Conservation (phyloP, 2,888 invertebrate species). For the Chouioia cunea region DNA sequence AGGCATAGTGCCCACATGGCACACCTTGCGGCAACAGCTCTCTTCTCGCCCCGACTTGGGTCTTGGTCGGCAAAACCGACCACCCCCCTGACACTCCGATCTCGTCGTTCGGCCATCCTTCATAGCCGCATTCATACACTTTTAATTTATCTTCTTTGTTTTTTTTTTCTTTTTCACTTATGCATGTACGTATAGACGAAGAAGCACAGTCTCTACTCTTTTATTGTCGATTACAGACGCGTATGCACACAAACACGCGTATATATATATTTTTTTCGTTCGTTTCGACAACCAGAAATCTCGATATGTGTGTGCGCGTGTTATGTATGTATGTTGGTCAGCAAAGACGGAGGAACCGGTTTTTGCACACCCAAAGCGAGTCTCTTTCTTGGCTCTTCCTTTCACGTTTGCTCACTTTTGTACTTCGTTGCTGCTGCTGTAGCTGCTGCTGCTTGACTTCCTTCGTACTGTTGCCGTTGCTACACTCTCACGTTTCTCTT, state of each 20-base stretch:
- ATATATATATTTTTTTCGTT: neutral
- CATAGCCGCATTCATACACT: constrained; percentile 58
- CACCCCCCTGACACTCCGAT: constrained; percentile 60
- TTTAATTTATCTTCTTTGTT: constrained; percentile 10
- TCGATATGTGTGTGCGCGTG: neutral
- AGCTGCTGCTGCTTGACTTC: constrained; percentile 24
- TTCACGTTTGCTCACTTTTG: constrained; percentile 14
- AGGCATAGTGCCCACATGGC: constrained; percentile 64
- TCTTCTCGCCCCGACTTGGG: constrained; percentile 61
- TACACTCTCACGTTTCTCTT: constrained; percentile 25
- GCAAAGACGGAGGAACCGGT: constrained; percentile 54
- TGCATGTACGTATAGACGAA: too few relatives aligned
- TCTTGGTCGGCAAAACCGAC: constrained; percentile 63
- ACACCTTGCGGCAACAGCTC: constrained; percentile 66
- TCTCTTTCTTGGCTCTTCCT: constrained; percentile 27
- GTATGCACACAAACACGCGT: too few relatives aligned
- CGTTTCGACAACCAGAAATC: constrained; percentile 26
- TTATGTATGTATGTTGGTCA: constrained; percentile 46
- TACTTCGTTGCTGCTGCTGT: neutral
- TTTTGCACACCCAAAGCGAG: constrained; percentile 52
- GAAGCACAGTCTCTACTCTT: too few relatives aligned
- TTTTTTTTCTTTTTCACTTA: constrained; percentile 11
- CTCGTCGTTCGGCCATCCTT: constrained; percentile 64
- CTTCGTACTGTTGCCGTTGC: constrained; percentile 1
- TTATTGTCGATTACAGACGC: too few relatives aligned